A percentile compares a stretch with the other conserved stretches of the same genome.
phyloP scores from a whole-genome alignment of 2,113 vertebrate species.

The Amazona guildingii region DNA sequence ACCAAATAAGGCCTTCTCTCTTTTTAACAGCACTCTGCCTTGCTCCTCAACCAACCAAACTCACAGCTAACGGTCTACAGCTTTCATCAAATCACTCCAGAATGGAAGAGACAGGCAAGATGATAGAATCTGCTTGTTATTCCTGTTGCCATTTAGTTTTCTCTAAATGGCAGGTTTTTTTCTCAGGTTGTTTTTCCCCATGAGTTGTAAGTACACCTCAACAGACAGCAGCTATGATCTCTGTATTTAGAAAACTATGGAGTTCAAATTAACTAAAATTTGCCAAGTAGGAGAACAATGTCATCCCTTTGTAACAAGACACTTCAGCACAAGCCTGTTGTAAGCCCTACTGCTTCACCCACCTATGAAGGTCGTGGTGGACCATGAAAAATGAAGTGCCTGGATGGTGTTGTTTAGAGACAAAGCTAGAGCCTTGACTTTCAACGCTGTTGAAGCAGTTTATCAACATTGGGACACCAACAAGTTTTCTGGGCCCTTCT shows the following conservation, averaged over 20 bases:
- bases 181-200: not conserved
- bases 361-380: too few species aligned
- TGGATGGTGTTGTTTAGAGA: accelerated
- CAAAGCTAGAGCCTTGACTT: not conserved
- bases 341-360: not conserved
- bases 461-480: not conserved
- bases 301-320: not conserved
- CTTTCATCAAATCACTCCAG: not conserved
- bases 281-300: not conserved
- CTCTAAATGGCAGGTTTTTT: not conserved
- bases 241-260: not conserved
- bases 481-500: not conserved
- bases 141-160: not conserved
- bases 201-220: not conserved
- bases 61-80: not conserved
- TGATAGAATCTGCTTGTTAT: not conserved
- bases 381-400: not conserved
- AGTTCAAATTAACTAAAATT: not conserved
- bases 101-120: not conserved
- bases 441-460: not conserved
- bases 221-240: not conserved
- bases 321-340: accelerated
- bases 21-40: not conserved
- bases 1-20: not conserved
- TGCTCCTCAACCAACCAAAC: not conserved